A percentile compares a stretch with the other conserved stretches of the same genome.
Evolutionary conservation across 2,113 vertebrate species (phyloP).

Genomic region (Leucopternis melanops): DNA sequence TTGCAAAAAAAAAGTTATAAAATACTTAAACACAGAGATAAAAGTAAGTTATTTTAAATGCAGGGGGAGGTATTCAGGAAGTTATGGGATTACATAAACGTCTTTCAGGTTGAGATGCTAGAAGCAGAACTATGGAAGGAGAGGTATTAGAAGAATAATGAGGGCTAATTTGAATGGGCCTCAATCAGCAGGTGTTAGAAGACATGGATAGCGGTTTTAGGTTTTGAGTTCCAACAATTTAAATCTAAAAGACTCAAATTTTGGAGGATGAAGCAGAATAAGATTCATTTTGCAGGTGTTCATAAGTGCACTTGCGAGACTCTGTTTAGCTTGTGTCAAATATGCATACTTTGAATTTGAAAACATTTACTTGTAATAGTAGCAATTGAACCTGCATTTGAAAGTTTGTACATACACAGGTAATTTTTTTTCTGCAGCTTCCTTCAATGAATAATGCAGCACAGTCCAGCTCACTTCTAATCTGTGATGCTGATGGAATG

Average conservation of each 20-base stretch:
- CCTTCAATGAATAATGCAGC: background rate
- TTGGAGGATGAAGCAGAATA: background rate
- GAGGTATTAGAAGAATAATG: background rate
- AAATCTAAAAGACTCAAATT: background rate
- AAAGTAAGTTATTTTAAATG: background rate
- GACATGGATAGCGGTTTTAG: background rate
- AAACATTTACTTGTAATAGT: accelerated
- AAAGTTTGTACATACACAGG: background rate
- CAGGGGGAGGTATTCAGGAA: background rate
- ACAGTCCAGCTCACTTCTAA: background rate
- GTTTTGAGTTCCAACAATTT: background rate
- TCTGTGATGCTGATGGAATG: background rate
- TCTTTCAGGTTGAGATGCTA: background rate
- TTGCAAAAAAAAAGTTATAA: background rate
- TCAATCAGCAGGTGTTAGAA: background rate
- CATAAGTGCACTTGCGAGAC: background rate
- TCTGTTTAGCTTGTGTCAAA: background rate
- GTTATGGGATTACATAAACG: background rate
- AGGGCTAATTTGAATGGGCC: background rate
- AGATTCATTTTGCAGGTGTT: constrained; percentile 1
- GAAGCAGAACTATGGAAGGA: background rate
- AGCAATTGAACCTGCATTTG: background rate
- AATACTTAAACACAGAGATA: background rate
- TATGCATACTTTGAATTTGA: background rate
- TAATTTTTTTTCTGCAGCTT: background rate